Evolutionary conservation across 1,140 invertebrate species (phyloP).

Genomic region (Amyelois transitella): DNA sequence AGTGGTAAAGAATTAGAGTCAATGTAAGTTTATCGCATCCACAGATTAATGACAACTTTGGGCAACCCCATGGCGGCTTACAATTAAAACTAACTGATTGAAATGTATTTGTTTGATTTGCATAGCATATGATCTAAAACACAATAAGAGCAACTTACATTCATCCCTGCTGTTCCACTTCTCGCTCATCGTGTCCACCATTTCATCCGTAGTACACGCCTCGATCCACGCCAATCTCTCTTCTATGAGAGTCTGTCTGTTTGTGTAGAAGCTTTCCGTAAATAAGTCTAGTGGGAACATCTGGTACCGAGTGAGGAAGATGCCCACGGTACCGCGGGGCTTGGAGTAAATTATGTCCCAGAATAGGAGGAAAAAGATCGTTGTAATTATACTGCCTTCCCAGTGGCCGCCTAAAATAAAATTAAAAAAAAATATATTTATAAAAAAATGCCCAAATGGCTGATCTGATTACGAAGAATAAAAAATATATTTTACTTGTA

Average conservation of each 20-base stretch:
- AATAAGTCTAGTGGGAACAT: slow-evolving; percentile 81
- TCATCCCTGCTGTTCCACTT: slow-evolving; percentile 58
- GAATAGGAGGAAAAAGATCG: slow-evolving; percentile 81
- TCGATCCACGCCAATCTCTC: slow-evolving; percentile 69
- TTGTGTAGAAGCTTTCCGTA: slow-evolving; percentile 77
- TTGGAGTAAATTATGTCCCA: slow-evolving; percentile 85
- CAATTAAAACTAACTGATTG: too few species aligned
- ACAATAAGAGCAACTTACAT: slow-evolving; percentile 34
- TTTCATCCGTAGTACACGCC: slow-evolving; percentile 42
- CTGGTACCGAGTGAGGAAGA: slow-evolving; percentile 81
- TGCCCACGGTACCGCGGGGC: slow-evolving; percentile 68
- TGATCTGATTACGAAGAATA: too few species aligned
- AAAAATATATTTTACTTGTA: too few species aligned
- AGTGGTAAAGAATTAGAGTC: too few species aligned
- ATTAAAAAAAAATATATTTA: background rate
- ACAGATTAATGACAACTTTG: too few species aligned
- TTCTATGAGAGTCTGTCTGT: slow-evolving; percentile 76
- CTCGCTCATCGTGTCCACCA: slow-evolving; percentile 48
- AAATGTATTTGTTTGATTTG: background rate
- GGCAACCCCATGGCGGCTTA: too few species aligned
- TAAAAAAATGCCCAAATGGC: background rate
- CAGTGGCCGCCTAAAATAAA: slow-evolving; percentile 75
- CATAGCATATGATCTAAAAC: background rate
- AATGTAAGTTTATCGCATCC: too few species aligned
- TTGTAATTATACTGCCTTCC: slow-evolving; percentile 80